Percentiles rank a stretch among this genome's conserved stretches.
Evolutionary conservation across 2,797 vertebrate species (phyloP).

Genomic region (Cynodonichthys magdalenae): DNA sequence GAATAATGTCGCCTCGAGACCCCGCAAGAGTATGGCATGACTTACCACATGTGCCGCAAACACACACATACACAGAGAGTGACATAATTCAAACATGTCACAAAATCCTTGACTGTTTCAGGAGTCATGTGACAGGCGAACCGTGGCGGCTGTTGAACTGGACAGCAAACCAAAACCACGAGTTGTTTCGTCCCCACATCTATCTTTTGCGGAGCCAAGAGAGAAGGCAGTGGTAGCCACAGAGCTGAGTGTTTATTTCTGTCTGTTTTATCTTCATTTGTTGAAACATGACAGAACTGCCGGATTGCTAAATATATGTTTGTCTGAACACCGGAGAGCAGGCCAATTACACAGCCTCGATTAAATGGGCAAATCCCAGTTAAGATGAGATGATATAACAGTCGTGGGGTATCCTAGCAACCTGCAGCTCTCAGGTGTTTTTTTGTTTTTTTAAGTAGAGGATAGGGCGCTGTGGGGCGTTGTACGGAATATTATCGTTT

Average conservation of each 20-base stretch:
- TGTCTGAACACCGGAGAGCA: slow-evolving; percentile 64
- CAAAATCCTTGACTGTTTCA: slow-evolving; percentile 20
- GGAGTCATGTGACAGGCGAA: slow-evolving; percentile 14
- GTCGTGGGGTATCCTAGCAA: slow-evolving; percentile 80
- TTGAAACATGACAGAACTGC: slow-evolving; percentile 50
- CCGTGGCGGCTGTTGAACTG: slow-evolving; percentile 13
- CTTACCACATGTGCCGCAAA: slow-evolving; percentile 44
- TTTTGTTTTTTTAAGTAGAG: slow-evolving; percentile 10
- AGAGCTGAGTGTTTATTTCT: slow-evolving; percentile 30
- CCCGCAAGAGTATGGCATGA: slow-evolving; percentile 1
- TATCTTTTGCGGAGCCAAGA: slow-evolving; percentile 1
- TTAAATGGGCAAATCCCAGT: slow-evolving; percentile 74
- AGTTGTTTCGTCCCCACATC: slow-evolving; percentile 24
- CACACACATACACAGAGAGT: slow-evolving; percentile 32
- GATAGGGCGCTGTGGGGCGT: slow-evolving; percentile 4
- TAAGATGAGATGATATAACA: slow-evolving; percentile 78
- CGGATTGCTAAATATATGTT: slow-evolving; percentile 45
- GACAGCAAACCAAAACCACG: slow-evolving; percentile 40
- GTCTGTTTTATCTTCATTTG: slow-evolving; percentile 46
- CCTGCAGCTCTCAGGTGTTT: slow-evolving; percentile 57
- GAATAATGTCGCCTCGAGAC: slow-evolving; percentile 40
- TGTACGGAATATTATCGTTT: slow-evolving; percentile 52
- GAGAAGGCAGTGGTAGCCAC: neutral
- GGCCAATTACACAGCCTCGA: slow-evolving; percentile 75
- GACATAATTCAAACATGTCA: slow-evolving; percentile 30